Percentiles rank a stretch among this genome's conserved stretches.
These are phyloP conservation scores for Eledone cirrhosa DNA, from an alignment of 2,888 invertebrate species.

Conservation along the genomic window DNA sequence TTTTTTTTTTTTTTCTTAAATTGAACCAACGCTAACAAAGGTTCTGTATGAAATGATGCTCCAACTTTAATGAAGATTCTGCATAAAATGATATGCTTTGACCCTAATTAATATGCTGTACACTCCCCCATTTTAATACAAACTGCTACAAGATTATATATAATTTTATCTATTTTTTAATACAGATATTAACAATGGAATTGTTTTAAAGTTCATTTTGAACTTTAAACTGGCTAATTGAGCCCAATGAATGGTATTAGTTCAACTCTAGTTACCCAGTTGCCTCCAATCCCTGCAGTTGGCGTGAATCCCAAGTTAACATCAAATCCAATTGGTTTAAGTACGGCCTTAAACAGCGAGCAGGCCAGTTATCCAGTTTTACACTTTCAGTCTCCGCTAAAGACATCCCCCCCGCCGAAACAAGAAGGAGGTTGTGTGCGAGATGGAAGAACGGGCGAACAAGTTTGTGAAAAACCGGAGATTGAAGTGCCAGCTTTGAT, in stretches of 20 bases:
- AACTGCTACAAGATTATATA: too few species aligned
- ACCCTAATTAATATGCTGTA: too few species aligned
- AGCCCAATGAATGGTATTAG: conserved; percentile 19
- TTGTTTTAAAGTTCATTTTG: conserved; percentile 23
- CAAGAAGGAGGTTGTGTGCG: neutral
- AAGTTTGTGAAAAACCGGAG: conserved; percentile 8
- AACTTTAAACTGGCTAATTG: neutral
- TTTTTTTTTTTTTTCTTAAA: too few species aligned
- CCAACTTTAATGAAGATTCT: too few species aligned
- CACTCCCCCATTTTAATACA: too few species aligned
- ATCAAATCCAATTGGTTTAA: neutral
- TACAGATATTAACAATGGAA: conserved; percentile 8
- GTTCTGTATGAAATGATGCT: too few species aligned
- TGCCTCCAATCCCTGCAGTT: conserved; percentile 16
- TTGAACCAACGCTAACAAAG: too few species aligned
- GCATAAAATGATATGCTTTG: too few species aligned
- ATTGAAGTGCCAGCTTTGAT: neutral
- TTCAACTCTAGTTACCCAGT: conserved; percentile 24
- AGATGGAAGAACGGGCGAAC: conserved; percentile 5
- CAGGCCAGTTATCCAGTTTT: neutral
- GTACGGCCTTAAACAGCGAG: neutral
- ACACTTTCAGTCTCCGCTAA: conserved; percentile 10
- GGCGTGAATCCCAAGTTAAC: conserved; percentile 16
- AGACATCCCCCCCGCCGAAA: neutral
- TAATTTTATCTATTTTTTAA: too few species aligned